These are phyloP conservation scores for Ptiloglossa arizonensis DNA, from an alignment of 1,140 invertebrate species.

Conservation along the genomic window DNA sequence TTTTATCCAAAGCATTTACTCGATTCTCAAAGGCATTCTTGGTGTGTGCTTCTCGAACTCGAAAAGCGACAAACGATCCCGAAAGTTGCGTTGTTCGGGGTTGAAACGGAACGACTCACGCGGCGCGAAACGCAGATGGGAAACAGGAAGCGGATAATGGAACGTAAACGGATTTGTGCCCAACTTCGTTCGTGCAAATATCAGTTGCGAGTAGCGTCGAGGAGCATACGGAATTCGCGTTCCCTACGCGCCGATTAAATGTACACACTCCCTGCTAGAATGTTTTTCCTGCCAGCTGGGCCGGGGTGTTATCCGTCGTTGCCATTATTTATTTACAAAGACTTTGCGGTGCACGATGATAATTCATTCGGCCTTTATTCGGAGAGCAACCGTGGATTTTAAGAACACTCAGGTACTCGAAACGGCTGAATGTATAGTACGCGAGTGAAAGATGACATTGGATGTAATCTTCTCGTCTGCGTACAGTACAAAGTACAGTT, in stretches of 20 bases:
- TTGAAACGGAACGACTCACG: not conserved
- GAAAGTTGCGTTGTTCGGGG: not conserved
- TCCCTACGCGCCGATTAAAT: not conserved
- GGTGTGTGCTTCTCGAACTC: not conserved
- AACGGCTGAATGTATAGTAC: too few relatives aligned
- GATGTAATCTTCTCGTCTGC: too few relatives aligned
- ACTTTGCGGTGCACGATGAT: too few relatives aligned
- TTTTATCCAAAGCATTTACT: not conserved
- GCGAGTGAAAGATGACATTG: too few relatives aligned
- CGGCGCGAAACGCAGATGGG: constrained; percentile 6
- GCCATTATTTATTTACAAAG: not conserved
- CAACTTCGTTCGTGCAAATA: constrained; percentile 5
- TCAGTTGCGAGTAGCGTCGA: not conserved
- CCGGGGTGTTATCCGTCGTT: not conserved
- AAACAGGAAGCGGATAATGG: constrained; percentile 14
- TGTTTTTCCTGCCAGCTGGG: not conserved
- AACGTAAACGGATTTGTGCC: constrained; percentile 10
- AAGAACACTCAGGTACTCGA: too few relatives aligned
- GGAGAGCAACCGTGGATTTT: too few relatives aligned
- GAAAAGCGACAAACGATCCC: not conserved
- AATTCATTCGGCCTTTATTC: too few relatives aligned
- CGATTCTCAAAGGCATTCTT: not conserved
- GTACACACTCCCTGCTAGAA: not conserved
- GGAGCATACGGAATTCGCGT: not conserved
- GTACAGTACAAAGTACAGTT: too few relatives aligned